These are phyloP conservation scores for Micromussa lordhowensis DNA, from an alignment of 92 coral and sea anemone species.

Conservation along the genomic window DNA sequence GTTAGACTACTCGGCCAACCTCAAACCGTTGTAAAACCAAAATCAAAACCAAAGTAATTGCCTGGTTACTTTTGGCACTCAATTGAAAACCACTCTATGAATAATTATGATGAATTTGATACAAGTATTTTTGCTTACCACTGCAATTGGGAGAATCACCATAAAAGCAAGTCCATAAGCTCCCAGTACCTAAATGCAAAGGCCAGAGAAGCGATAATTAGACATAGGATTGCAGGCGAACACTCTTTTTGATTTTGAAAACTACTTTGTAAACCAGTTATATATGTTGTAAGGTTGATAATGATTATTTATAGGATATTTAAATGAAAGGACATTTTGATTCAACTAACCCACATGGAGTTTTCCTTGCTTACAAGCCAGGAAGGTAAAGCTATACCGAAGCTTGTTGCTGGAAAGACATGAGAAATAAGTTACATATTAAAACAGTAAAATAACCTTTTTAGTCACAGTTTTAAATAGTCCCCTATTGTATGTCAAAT, in stretches of 20 bases:
- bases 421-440: neutral
- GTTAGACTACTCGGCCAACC: too few relatives aligned
- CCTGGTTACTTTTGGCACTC: too few relatives aligned
- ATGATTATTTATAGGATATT: too few relatives aligned
- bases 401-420: slow-evolving; percentile 82
- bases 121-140: slow-evolving; percentile 66
- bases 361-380: slow-evolving; percentile 99
- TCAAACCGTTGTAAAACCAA: too few relatives aligned
- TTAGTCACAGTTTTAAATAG: too few relatives aligned
- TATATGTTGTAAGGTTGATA: too few relatives aligned
- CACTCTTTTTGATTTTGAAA: too few relatives aligned
- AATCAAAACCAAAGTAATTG: too few relatives aligned
- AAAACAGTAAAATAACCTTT: neutral
- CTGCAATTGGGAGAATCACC: slow-evolving; percentile 91
- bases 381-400: slow-evolving; percentile 98
- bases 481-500: too few relatives aligned
- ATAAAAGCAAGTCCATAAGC: slow-evolving; percentile 98
- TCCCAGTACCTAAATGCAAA: slow-evolving; percentile 80
- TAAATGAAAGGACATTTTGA: neutral
- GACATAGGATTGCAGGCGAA: neutral
- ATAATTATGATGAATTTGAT: too few relatives aligned
- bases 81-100: too few relatives aligned
- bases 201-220: neutral
- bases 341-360: slow-evolving; percentile 90
- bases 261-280: too few relatives aligned